phyloP scores from a whole-genome alignment of 2,797 vertebrate species.

The Anolis apletophallus region DNA sequence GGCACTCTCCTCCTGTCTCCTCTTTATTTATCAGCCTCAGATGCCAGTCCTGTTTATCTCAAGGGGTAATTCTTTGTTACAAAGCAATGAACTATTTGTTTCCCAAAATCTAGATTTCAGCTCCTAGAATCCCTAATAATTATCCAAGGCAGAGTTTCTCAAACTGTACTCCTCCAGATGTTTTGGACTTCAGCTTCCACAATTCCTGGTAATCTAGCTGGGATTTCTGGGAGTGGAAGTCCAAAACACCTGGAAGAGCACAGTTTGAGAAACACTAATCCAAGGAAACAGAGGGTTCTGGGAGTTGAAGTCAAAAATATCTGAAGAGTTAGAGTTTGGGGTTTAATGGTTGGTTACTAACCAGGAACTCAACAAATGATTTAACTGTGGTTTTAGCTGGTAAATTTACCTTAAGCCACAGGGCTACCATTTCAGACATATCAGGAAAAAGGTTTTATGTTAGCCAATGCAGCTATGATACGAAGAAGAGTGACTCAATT shows the following conservation, averaged over 20 bases:
- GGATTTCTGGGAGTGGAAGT: too few species aligned
- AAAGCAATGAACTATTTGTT: neutral
- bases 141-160: too few species aligned
- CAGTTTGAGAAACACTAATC: too few species aligned
- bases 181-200: too few species aligned
- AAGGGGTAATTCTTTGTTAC: neutral
- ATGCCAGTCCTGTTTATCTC: neutral
- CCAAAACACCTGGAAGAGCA: too few species aligned
- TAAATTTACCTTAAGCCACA: neutral
- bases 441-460: neutral
- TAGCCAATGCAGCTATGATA: neutral
- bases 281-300: too few species aligned
- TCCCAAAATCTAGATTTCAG: too few species aligned
- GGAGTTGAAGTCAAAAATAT: too few species aligned
- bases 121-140: too few species aligned
- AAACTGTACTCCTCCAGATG: too few species aligned
- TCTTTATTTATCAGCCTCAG: neutral
- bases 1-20: neutral
- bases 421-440: neutral
- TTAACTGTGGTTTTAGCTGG: neutral
- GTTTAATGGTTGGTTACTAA: neutral
- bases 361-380: neutral
- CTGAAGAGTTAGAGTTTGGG: too few species aligned
- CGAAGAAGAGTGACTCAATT: neutral
- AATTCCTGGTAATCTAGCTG: too few species aligned